Conservation (phyloP, 2,113 vertebrate species). For the Bujurquina vittata region DNA sequence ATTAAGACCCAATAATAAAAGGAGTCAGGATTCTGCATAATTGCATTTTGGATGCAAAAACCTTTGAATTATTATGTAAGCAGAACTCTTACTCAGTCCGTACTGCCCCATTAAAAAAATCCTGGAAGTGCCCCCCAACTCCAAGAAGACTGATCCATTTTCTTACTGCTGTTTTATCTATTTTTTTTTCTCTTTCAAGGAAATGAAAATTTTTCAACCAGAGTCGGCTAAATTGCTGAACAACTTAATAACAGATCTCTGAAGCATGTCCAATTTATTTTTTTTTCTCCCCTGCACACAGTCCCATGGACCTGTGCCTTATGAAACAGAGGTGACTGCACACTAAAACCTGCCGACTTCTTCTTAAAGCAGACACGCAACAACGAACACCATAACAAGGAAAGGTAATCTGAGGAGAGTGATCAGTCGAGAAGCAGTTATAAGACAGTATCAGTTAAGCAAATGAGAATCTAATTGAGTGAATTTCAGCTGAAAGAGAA, state of each 20-base stretch:
- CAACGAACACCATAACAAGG: neutral
- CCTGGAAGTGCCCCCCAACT: neutral
- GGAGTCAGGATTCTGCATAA: no score
- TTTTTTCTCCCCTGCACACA: neutral
- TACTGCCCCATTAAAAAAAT: neutral
- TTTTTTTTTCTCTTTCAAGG: neutral
- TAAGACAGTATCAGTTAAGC: neutral
- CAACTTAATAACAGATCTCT: neutral
- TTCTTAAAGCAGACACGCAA: neutral
- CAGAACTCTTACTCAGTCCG: neutral
- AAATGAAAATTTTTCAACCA: neutral
- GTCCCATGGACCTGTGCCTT: neutral
- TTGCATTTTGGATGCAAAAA: neutral
- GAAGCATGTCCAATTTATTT: neutral
- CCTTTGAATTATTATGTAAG: neutral
- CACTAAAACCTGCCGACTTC: neutral
- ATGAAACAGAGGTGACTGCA: neutral
- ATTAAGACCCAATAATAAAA: no score
- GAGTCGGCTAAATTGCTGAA: neutral
- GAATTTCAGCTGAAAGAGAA: neutral
- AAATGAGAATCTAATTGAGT: neutral
- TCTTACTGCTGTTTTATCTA: slow-evolving; percentile 11
- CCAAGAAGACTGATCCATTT: neutral
- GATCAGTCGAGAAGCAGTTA: neutral
- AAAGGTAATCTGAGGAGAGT: neutral